Conservation (phyloP, 2,888 invertebrate genomes). For the Tribolium freemani region DNA sequence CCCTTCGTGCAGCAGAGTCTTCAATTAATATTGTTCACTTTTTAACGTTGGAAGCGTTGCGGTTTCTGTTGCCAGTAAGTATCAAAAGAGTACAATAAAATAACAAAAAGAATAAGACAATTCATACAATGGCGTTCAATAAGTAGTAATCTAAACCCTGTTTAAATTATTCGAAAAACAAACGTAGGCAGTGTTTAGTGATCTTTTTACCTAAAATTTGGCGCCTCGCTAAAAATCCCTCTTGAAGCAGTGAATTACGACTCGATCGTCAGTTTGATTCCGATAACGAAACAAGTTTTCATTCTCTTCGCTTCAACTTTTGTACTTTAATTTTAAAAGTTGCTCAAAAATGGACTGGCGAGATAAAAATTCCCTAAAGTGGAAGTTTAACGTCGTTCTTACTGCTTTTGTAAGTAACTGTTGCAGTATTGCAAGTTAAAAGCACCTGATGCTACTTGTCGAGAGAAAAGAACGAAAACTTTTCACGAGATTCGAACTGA, state of each 20-base stretch:
- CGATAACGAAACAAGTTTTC: slow-evolving; percentile 7
- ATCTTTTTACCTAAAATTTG: no score
- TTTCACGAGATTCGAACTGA: slow-evolving; percentile 1
- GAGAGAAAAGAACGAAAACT: slow-evolving; percentile 2
- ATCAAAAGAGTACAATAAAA: no score
- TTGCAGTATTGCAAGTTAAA: slow-evolving; percentile 16
- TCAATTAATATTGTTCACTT: no score
- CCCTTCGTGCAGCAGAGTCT: no score
- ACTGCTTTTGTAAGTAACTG: slow-evolving; percentile 23
- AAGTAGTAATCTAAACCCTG: no score
- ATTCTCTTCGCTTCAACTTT: slow-evolving; percentile 11
- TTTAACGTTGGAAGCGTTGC: no score
- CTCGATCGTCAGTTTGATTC: not conserved
- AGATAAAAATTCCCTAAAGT: slow-evolving; percentile 31
- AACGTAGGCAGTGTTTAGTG: no score
- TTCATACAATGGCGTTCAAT: no score
- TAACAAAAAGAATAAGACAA: no score
- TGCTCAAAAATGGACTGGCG: slow-evolving; percentile 19
- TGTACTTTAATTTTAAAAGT: slow-evolving; percentile 23
- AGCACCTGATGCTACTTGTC: slow-evolving; percentile 26
- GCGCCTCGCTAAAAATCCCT: no score
- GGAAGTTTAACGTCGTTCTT: slow-evolving; percentile 6
- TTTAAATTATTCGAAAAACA: not conserved
- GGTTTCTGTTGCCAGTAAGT: no score
- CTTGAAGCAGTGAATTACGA: not conserved